Evolutionary conservation across 2,113 vertebrate species (phyloP).

Genomic region (Brachyhypopomus occidentalis): DNA sequence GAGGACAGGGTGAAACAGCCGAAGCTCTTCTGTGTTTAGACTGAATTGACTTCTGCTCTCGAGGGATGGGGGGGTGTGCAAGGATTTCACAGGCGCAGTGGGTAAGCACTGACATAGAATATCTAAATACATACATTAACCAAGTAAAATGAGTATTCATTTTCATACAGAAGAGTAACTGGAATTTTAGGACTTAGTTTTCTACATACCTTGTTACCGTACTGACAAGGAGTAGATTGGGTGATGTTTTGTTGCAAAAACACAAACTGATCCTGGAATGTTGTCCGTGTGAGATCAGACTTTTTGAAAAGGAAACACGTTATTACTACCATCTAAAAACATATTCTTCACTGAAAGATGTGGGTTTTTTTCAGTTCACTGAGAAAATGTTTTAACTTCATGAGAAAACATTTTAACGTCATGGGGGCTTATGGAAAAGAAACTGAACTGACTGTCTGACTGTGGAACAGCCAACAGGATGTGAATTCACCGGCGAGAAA

Average conservation of each 20-base stretch:
- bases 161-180: not conserved
- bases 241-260: not conserved
- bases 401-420: not conserved
- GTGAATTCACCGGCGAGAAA: slow-evolving; percentile 6
- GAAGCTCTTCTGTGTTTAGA: not conserved
- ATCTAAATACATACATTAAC: not conserved
- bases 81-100: no score
- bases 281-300: not conserved
- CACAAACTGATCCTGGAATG: slow-evolving; percentile 4
- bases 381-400: not conserved
- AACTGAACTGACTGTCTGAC: not conserved
- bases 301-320: not conserved
- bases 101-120: no score
- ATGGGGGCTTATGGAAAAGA: not conserved
- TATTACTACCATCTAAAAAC: not conserved
- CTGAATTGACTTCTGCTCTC: not conserved
- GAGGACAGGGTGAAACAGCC: not conserved
- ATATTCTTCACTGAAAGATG: not conserved
- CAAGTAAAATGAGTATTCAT: not conserved
- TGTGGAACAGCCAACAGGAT: not conserved
- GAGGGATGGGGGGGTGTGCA: no score
- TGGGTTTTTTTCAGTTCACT: not conserved
- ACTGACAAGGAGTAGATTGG: not conserved
- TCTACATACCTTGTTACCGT: not conserved
- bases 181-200: not conserved